phyloP scores from a whole-genome alignment of 2,797 vertebrate species.

The Fratercula arctica region DNA sequence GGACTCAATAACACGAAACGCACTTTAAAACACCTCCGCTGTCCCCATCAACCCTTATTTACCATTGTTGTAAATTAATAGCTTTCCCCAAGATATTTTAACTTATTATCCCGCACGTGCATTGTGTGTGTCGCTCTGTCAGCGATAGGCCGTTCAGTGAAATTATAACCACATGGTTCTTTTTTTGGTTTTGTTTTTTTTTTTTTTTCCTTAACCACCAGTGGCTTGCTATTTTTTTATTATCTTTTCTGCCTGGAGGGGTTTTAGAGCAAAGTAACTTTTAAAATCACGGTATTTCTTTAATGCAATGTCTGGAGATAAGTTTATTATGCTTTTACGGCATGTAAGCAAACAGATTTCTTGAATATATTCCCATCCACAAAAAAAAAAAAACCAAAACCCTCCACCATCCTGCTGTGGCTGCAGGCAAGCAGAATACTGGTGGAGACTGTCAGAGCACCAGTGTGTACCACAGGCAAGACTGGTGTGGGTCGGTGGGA shows the following conservation, averaged over 20 bases:
- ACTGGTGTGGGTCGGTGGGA: accelerated
- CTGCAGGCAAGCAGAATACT: neutral
- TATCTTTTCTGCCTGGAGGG: slow-evolving; percentile 26
- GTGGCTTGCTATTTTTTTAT: neutral
- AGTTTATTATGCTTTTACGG: neutral
- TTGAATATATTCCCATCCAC: neutral
- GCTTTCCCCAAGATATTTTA: neutral
- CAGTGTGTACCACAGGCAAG: neutral
- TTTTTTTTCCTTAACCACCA: neutral
- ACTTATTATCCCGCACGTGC: neutral
- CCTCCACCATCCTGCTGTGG: neutral
- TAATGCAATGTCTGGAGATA: neutral
- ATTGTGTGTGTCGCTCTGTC: neutral
- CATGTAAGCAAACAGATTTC: neutral
- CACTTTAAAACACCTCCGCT: neutral
- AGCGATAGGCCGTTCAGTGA: neutral
- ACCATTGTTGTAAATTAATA: neutral
- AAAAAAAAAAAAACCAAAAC: neutral
- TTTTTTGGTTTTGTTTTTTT: neutral
- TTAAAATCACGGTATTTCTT: neutral
- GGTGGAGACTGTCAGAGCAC: neutral
- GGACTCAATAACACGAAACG: neutral
- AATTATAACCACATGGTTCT: neutral
- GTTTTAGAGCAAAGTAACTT: slow-evolving; percentile 35
- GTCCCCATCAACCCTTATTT: neutral